Evolutionary conservation across 2,888 invertebrate genomes (phyloP).

Genomic region (Tolmerus cingulatus): DNA sequence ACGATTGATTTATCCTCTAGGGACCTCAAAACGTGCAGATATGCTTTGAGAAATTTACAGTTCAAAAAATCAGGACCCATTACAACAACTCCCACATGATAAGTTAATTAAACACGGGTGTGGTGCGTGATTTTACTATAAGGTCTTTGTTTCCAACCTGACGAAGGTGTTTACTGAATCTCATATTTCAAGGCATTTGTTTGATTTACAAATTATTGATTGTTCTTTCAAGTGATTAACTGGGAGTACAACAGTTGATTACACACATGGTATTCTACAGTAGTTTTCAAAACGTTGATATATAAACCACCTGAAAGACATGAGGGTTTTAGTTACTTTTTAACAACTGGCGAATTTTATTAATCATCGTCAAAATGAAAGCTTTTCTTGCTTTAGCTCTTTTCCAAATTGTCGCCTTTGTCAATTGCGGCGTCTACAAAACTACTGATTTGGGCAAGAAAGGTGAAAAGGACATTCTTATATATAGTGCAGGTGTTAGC

Average conservation of each 20-base stretch:
- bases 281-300: not conserved
- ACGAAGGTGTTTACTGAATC: not conserved
- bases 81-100: too few species aligned
- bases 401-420: not conserved
- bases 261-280: not conserved
- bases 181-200: not conserved
- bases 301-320: not conserved
- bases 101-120: too few species aligned
- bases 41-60: too few species aligned
- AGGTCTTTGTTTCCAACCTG: not conserved
- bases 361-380: not conserved
- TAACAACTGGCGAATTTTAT: not conserved
- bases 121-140: not conserved
- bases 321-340: not conserved
- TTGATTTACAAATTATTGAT: too few species aligned
- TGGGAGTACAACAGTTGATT: not conserved
- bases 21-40: too few species aligned
- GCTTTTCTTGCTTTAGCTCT: not conserved
- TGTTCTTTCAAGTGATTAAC: too few species aligned
- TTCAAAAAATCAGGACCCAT: too few species aligned
- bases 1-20: too few species aligned
- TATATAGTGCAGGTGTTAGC: not conserved
- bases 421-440: not conserved
- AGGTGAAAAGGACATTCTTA: not conserved
- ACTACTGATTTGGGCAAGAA: not conserved